A percentile compares a stretch with the other conserved stretches of the same genome.
phyloP scores from a whole-genome alignment of 2,888 invertebrate species.

The Suillia variegata region DNA sequence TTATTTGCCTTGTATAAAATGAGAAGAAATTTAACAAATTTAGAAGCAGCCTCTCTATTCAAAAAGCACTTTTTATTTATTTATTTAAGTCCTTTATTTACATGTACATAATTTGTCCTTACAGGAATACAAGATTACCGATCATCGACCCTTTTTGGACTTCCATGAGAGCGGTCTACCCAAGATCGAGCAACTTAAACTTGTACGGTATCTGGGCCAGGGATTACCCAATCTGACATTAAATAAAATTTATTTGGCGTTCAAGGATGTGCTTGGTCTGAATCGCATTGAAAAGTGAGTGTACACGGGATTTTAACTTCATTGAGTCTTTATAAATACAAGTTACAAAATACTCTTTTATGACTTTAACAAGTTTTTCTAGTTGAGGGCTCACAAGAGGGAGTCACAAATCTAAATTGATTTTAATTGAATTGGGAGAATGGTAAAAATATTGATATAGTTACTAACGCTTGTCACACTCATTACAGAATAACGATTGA shows the following conservation, averaged over 20 bases:
- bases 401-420: too few species aligned
- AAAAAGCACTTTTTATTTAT: constrained; percentile 10
- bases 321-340: not conserved
- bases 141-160: constrained; percentile 62
- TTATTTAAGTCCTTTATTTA: not conserved
- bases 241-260: constrained; percentile 60
- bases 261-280: constrained; percentile 57
- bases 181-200: constrained; percentile 60
- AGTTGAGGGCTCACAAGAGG: too few species aligned
- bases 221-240: constrained; percentile 60
- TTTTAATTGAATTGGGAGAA: too few species aligned
- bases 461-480: too few species aligned
- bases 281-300: constrained; percentile 58
- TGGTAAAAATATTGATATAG: too few species aligned
- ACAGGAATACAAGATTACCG: constrained; percentile 60
- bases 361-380: too few species aligned
- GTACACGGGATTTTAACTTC: not conserved
- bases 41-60: constrained; percentile 8
- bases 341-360: too few species aligned
- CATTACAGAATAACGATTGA: constrained; percentile 50
- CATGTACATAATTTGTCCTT: too few species aligned
- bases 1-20: constrained; percentile 34
- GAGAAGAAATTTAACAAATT: not conserved
- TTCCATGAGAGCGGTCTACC: constrained; percentile 61
- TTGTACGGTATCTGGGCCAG: constrained; percentile 61